Evolutionary conservation across 2,113 vertebrate genomes (phyloP), one percentile per base, ranked within the genome.

Genomic region (Campylorhamphus procurvoides): DNA sequence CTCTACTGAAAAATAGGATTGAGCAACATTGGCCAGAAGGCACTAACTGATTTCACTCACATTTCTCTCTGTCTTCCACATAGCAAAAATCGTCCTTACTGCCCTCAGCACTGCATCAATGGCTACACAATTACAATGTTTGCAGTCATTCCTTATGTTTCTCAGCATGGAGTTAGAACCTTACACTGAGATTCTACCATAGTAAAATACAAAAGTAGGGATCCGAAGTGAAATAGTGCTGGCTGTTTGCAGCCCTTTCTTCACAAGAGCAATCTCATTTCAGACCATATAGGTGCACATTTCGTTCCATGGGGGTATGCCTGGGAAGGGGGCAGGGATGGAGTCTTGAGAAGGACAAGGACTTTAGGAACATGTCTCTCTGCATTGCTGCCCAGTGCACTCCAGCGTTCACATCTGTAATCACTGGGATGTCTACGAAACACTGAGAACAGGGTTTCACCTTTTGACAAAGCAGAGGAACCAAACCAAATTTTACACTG

Each of bases 301-400:
- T 89, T 44, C 1, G 0, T 67, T 60, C 66, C 49, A 14, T 0
- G 0, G 37, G 39, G n/a, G 35, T 24, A 7, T 0, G 0, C 39
- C 33, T 60, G 87, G 29, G 50, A 44, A 52, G 60, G 78, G n/a
- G 23, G 17, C 39, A 27, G 18, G 1, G 1, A 20, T 14, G 28
- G 28, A 23, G 42, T 27, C 31, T 76, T 25, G 37, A 27, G 31
- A 46, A 64, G 31, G 35, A 27, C 50, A 73, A 12, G 33, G 67
- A 24, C 10, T 78, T 50, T 19, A 28, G 64, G 56, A 66, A 40
- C 47, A 37, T 1, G 0, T 8, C 28, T 85, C 33, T 22, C 35
- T 64, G 67, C 14, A 50, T 18, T 23, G n/a, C 42, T 66, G 24
- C 62, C 72, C 12, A 3, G 7, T 53, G n/a, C 1, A 0, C 10